Evolutionary conservation across 2,113 vertebrate species (phyloP).

Genomic region (Protomyctophum bolini): DNA sequence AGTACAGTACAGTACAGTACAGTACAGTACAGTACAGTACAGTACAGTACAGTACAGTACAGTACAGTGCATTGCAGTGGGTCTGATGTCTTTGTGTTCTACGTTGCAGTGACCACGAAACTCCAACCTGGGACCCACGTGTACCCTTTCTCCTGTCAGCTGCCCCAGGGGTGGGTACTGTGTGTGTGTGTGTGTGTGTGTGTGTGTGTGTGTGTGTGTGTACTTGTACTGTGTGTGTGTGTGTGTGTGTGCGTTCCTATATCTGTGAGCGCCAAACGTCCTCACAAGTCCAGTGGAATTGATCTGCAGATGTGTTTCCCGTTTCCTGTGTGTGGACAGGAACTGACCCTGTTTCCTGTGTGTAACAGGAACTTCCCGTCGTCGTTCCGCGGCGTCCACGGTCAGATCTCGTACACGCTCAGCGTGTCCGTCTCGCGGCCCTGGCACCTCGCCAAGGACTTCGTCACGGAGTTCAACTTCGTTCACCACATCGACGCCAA

Average conservation of each 20-base stretch:
- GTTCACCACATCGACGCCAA: slow-evolving; percentile 32
- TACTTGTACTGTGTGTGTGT: neutral
- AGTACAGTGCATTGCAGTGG: no score
- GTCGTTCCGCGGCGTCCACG: slow-evolving; percentile 32
- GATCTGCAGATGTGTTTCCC: no score
- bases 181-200: neutral
- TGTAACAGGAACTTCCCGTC: slow-evolving; percentile 63
- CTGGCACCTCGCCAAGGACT: slow-evolving; percentile 59
- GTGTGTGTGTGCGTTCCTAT: neutral
- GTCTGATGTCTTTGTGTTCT: no score
- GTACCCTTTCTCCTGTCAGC: slow-evolving; percentile 54
- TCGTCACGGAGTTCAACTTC: slow-evolving; percentile 56
- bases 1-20: no score
- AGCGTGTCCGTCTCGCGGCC: slow-evolving; percentile 57
- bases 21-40: no score
- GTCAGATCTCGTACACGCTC: slow-evolving; percentile 45
- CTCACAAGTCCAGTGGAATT: no score
- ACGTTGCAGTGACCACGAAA: slow-evolving; percentile 1
- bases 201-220: neutral
- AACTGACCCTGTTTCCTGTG: neutral
- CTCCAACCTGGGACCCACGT: slow-evolving; percentile 49
- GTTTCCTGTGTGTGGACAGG: no score
- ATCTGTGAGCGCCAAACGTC: no score
- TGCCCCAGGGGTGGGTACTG: slow-evolving; percentile 55
- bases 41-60: no score